phyloP scores from a whole-genome alignment of 2,797 vertebrate species.

The Aldrovandia affinis region DNA sequence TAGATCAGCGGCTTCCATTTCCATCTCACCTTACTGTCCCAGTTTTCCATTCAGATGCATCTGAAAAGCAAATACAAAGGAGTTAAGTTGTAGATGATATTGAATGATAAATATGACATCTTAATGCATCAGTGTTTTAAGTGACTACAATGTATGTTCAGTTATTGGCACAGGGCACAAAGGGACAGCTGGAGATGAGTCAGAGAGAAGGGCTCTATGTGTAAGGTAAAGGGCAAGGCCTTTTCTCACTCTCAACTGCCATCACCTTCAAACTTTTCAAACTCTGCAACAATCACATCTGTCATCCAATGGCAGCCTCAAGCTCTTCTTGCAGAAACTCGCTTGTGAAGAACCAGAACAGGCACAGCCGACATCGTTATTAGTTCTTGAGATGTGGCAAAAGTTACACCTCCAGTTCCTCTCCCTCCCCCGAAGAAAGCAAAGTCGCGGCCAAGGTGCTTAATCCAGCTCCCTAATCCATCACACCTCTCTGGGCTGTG shows the following conservation, averaged over 20 bases:
- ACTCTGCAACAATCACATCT: background rate
- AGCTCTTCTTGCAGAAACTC: background rate
- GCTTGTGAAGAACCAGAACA: background rate
- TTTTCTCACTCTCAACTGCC: background rate
- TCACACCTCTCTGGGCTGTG: slow-evolving; percentile 21
- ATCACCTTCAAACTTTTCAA: slow-evolving; percentile 21
- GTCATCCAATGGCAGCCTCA: background rate
- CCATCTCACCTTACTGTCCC: slow-evolving; percentile 33
- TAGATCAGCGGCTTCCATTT: slow-evolving; percentile 52
- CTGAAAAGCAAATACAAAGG: slow-evolving; percentile 28
- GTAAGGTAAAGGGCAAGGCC: background rate
- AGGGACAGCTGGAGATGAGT: background rate
- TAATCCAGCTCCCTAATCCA: slow-evolving; percentile 29
- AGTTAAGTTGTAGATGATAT: background rate
- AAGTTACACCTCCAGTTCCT: slow-evolving; percentile 11
- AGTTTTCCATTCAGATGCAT: slow-evolving; percentile 28
- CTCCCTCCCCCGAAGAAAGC: slow-evolving; percentile 26
- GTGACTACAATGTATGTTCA: slow-evolving; percentile 1
- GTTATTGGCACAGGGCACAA: background rate
- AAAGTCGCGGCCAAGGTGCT: slow-evolving; percentile 28
- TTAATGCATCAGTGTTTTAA: slow-evolving; percentile 20
- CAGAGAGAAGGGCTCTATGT: background rate
- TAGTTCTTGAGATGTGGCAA: slow-evolving; percentile 3
- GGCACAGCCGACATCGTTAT: background rate
- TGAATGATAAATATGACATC: slow-evolving; percentile 18